Conservation (phyloP, 2,888 invertebrate genomes). For the Cybosia mesomella region DNA sequence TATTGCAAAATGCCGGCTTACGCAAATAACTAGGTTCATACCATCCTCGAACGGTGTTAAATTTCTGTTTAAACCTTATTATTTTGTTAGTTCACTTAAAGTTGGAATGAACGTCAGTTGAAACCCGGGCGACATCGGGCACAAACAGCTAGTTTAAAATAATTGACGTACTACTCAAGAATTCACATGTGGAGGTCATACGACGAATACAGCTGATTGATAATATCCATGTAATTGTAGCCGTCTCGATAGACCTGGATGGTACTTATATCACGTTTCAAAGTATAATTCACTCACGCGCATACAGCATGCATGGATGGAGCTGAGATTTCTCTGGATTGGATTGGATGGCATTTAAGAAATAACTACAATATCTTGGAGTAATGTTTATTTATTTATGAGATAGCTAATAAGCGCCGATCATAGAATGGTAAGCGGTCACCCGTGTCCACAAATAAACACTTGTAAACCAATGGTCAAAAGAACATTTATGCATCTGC, state of each 20-base stretch:
- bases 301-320: conserved; percentile 17
- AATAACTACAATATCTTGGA: neutral
- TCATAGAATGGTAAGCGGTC: neutral
- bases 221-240: conserved; percentile 41
- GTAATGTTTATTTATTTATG: neutral
- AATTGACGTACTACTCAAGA: neutral
- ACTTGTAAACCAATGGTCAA: neutral
- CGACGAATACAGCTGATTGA: conserved; percentile 23
- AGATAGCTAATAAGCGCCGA: neutral
- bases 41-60: too few relatives aligned
- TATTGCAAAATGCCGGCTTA: neutral
- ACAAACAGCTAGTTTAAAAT: neutral
- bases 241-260: conserved; percentile 12
- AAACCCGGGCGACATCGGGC: neutral
- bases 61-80: neutral
- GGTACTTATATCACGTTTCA: conserved; percentile 10
- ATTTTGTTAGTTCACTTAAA: neutral
- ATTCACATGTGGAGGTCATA: conserved; percentile 1
- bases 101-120: too few relatives aligned
- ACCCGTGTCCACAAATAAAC: neutral
- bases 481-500: neutral
- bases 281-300: conserved; percentile 11
- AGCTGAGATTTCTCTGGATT: conserved; percentile 2
- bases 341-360: neutral
- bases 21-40: neutral